Evolutionary conservation across 2,888 invertebrate genomes (phyloP).

Genomic region (Eurytoma adleriae): DNA sequence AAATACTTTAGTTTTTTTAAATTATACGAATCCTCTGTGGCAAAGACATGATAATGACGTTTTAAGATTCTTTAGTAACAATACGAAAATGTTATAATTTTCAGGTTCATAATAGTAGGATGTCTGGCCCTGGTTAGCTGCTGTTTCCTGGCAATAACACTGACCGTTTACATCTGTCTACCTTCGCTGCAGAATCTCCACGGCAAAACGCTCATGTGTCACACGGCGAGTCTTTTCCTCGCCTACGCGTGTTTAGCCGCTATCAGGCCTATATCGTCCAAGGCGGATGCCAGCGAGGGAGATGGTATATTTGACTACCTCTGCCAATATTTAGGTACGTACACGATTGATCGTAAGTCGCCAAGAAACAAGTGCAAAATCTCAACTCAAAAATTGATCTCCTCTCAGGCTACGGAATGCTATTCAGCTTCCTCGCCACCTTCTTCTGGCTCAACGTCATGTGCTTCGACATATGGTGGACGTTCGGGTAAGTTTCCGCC

Average conservation of each 20-base stretch:
- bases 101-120: constrained; percentile 65
- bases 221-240: constrained; percentile 82
- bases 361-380: too few relatives aligned
- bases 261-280: not conserved
- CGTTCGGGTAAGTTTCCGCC: constrained; percentile 82
- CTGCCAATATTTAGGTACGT: constrained; percentile 56
- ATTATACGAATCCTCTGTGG: not conserved
- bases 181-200: constrained; percentile 85
- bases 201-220: constrained; percentile 85
- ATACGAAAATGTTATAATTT: not conserved
- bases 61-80: not conserved
- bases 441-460: constrained; percentile 89
- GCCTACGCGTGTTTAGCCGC: constrained; percentile 77
- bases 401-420: constrained; percentile 81
- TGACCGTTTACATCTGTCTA: constrained; percentile 82
- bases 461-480: constrained; percentile 90
- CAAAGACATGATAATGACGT: not conserved
- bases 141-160: constrained; percentile 81
- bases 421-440: constrained; percentile 84
- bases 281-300: not conserved
- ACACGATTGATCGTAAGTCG: not conserved
- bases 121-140: constrained; percentile 79
- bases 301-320: not conserved
- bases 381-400: not conserved
- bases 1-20: not conserved